Evolutionary conservation across 2,113 vertebrate species (phyloP).

Genomic region (Catharus bicknelli): DNA sequence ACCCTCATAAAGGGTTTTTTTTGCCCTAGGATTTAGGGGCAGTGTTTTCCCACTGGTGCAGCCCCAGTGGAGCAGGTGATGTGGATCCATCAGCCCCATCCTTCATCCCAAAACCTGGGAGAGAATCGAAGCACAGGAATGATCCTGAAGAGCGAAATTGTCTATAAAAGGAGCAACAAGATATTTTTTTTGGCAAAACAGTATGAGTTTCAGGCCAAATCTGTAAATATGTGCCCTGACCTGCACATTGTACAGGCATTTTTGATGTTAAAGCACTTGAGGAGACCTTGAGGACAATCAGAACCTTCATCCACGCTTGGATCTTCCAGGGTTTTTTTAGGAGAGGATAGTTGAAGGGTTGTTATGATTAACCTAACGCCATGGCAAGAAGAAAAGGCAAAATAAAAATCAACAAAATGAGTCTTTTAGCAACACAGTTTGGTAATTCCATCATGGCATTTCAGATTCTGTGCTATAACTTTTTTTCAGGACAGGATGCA

Average conservation of each 20-base stretch:
- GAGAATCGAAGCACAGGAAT: rapidly evolving
- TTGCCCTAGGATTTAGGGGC: neutral
- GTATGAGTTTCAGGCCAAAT: neutral
- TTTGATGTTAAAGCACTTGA: neutral
- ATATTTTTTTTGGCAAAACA: neutral
- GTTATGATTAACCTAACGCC: neutral
- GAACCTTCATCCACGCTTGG: neutral
- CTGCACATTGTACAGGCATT: neutral
- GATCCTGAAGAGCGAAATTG: neutral
- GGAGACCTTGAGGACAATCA: neutral
- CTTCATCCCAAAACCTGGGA: neutral
- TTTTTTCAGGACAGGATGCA: neutral
- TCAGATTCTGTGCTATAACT: rapidly evolving
- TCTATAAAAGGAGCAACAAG: neutral
- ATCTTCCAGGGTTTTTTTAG: neutral
- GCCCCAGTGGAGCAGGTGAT: neutral
- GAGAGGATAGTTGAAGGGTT: neutral
- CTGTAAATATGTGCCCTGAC: neutral
- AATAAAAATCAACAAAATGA: neutral
- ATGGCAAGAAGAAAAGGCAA: neutral
- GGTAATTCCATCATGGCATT: neutral
- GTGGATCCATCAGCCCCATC: neutral
- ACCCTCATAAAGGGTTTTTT: neutral
- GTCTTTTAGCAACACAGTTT: neutral
- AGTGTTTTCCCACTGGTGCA: conserved; percentile 4